Evolutionary conservation across 2,113 vertebrate species (phyloP).

Genomic region (Bettongia penicillata): DNA sequence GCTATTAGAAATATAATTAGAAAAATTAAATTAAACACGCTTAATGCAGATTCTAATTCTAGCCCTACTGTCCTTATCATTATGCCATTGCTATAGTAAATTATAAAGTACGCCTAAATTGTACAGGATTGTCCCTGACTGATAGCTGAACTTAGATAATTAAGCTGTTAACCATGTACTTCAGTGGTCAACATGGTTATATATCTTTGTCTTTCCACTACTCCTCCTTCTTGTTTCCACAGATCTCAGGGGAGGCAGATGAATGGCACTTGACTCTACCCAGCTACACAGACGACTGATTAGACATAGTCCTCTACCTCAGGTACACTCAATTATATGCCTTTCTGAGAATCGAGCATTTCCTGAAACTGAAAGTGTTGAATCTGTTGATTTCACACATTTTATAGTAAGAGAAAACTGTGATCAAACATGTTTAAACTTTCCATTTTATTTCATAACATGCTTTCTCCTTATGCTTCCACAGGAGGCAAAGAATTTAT

Average conservation of each 20-base stretch:
- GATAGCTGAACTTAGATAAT: conserved; percentile 86
- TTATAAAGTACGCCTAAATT: conserved; percentile 79
- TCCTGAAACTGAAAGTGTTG: conserved; percentile 68
- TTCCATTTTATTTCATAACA: conserved; percentile 41
- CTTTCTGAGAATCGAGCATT: conserved; percentile 74
- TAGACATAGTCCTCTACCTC: conserved; percentile 80
- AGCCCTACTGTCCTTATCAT: conserved; percentile 80
- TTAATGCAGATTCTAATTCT: conserved; percentile 81
- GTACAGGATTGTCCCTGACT: conserved; percentile 81
- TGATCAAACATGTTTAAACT: conserved; percentile 40
- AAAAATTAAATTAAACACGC: conserved; percentile 87
- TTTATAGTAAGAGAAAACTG: conserved; percentile 58
- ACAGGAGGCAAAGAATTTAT: conserved; percentile 20
- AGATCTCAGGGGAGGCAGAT: conserved; percentile 82
- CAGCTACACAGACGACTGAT: conserved; percentile 83
- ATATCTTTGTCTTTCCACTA: conserved; percentile 82
- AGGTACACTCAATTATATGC: conserved; percentile 84
- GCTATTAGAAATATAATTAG: conserved; percentile 89
- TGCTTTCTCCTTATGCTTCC: background rate
- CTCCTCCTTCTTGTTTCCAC: conserved; percentile 82
- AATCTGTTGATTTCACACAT: conserved; percentile 71
- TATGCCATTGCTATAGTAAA: conserved; percentile 82
- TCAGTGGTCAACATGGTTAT: conserved; percentile 85
- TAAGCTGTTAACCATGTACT: conserved; percentile 88
- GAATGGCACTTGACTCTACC: conserved; percentile 86